Percentiles rank a stretch among this genome's conserved stretches.
Conservation (phyloP, 92 coral and sea anemone species). For the Porites divaricata region DNA sequence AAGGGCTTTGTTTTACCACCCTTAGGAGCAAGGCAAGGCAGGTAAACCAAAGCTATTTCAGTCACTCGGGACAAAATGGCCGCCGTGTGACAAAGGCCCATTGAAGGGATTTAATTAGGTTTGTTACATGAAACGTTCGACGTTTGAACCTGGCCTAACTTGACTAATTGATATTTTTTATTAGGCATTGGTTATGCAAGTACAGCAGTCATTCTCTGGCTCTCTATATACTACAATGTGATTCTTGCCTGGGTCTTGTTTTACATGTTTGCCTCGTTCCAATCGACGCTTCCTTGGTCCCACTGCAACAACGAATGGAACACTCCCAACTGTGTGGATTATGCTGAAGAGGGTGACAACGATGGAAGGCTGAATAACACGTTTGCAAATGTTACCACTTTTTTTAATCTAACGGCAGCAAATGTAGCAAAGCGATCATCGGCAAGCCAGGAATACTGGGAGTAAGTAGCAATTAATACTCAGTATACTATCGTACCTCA, state of each 20-base stretch:
- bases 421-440: constrained; percentile 36
- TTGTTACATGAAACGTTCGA: too few relatives aligned
- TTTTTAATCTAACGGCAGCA: constrained; percentile 16
- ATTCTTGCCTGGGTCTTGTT: constrained; percentile 85
- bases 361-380: background rate
- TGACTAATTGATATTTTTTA: background rate
- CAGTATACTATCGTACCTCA: too few relatives aligned
- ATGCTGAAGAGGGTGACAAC: too few relatives aligned
- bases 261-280: background rate
- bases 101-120: too few relatives aligned
- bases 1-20: too few relatives aligned
- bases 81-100: too few relatives aligned
- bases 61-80: too few relatives aligned
- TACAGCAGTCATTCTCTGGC: constrained; percentile 73
- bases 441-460: constrained; percentile 86
- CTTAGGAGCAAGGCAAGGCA: too few relatives aligned
- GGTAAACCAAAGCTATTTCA: too few relatives aligned
- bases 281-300: too few relatives aligned
- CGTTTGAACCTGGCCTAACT: too few relatives aligned
- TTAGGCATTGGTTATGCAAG: constrained; percentile 92
- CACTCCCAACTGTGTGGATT: constrained; percentile 59
- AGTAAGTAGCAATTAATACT: constrained; percentile 55
- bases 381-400: background rate
- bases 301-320: constrained; percentile 69
- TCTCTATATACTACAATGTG: constrained; percentile 86